These are phyloP conservation scores for Cydia splendana DNA, from an alignment of 1,140 invertebrate genomes.

Conservation along the genomic window DNA sequence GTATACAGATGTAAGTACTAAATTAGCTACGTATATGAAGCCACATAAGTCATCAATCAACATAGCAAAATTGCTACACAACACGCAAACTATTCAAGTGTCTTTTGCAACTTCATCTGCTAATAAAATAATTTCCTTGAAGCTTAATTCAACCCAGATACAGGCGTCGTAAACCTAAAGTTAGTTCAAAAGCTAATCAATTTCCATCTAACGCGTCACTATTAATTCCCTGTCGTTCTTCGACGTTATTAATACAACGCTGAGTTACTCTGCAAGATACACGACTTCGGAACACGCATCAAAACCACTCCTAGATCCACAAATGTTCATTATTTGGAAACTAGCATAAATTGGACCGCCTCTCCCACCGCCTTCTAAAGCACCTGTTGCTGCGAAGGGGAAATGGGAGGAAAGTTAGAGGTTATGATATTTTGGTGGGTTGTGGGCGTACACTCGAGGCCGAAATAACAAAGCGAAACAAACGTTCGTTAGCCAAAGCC, in stretches of 20 bases:
- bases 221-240: constrained; percentile 44
- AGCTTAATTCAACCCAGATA: not conserved
- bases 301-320: constrained; percentile 43
- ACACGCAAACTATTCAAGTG: not conserved
- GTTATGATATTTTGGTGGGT: constrained; percentile 24
- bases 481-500: constrained; percentile 32
- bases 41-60: not conserved
- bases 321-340: constrained; percentile 33
- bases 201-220: constrained; percentile 43
- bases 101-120: not conserved
- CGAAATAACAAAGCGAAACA: constrained; percentile 54
- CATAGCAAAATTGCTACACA: not conserved
- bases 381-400: not conserved
- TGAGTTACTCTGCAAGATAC: constrained; percentile 45
- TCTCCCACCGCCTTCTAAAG: constrained; percentile 6
- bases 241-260: constrained; percentile 46
- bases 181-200: constrained; percentile 32
- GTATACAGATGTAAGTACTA: not conserved
- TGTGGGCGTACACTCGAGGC: constrained; percentile 66
- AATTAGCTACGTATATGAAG: not conserved
- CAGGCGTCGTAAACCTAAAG: not conserved
- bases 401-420: constrained; percentile 9
- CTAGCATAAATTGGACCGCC: constrained; percentile 32
- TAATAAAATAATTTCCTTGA: not conserved
- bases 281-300: constrained; percentile 50